A percentile compares a stretch with the other conserved stretches of the same genome.
Conservation (phyloP, 2,888 invertebrate genomes). For the Gerris lacustris region DNA sequence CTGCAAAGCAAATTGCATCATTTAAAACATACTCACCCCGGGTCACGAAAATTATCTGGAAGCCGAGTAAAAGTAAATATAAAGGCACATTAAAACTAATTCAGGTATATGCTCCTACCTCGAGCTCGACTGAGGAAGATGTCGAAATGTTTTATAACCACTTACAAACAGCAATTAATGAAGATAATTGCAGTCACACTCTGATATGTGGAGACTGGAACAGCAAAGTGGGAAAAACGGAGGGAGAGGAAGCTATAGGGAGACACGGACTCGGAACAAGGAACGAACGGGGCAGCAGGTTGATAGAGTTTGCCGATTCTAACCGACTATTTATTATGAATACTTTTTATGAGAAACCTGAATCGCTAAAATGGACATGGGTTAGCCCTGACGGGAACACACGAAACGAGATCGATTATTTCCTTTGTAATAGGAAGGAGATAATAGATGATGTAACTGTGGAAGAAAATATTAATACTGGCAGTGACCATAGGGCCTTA, state of each 20-base stretch:
- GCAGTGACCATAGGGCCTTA: background rate
- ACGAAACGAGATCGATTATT: background rate
- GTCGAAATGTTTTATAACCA: background rate
- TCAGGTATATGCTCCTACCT: background rate
- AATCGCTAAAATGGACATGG: background rate
- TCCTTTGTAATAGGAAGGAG: background rate
- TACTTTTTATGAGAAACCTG: background rate
- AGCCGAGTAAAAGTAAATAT: background rate
- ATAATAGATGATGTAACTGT: background rate
- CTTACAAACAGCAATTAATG: background rate
- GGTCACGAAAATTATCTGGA: background rate
- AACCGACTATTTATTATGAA: background rate
- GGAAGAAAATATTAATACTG: constrained; percentile 4
- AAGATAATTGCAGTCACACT: background rate
- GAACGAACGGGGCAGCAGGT: background rate
- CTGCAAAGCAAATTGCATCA: background rate
- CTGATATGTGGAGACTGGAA: background rate
- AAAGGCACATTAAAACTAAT: background rate
- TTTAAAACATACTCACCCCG: background rate
- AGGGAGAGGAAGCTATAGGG: background rate
- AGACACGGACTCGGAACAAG: background rate
- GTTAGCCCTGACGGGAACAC: background rate
- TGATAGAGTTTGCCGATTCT: background rate
- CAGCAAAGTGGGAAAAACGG: background rate
- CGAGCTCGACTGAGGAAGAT: background rate